Evolutionary conservation across 2,113 vertebrate genomes (phyloP).

Genomic region (Ceratotherium simum): DNA sequence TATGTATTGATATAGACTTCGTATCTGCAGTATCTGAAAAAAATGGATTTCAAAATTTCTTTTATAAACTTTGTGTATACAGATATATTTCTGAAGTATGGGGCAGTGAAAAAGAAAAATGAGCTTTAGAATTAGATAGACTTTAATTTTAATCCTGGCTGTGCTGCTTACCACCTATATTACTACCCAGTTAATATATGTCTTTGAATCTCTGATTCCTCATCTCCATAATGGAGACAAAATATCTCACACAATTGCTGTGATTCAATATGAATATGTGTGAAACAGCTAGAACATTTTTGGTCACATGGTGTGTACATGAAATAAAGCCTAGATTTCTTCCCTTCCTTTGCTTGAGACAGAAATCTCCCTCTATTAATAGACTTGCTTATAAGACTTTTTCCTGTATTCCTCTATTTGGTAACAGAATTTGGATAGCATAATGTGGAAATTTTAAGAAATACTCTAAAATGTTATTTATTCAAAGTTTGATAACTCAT

Average conservation of each 20-base stretch:
- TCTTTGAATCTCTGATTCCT: slow-evolving; percentile 40
- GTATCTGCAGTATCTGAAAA: background rate
- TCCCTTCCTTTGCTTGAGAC: slow-evolving; percentile 35
- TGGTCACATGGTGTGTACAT: slow-evolving; percentile 28
- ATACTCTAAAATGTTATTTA: slow-evolving; percentile 45
- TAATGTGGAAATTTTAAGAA: slow-evolving; percentile 21
- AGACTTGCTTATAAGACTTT: slow-evolving; percentile 39
- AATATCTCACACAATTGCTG: background rate
- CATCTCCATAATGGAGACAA: background rate
- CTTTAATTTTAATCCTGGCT: slow-evolving; percentile 23
- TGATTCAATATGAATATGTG: slow-evolving; percentile 41
- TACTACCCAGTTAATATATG: slow-evolving; percentile 1
- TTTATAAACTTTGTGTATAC: background rate
- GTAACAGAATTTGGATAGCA: slow-evolving; percentile 50
- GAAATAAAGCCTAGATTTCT: slow-evolving; percentile 49
- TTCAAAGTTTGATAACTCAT: slow-evolving; percentile 43
- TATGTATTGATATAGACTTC: background rate
- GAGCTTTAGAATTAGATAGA: background rate
- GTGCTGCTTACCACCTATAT: background rate
- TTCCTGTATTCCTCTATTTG: slow-evolving; percentile 38
- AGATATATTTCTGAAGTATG: background rate
- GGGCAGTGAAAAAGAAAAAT: background rate
- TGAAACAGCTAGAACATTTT: slow-evolving; percentile 49
- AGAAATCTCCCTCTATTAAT: slow-evolving; percentile 54
- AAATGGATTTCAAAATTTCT: background rate